phyloP scores from a whole-genome alignment of 1,140 invertebrate genomes.

The Geopemphigus sp. region DNA sequence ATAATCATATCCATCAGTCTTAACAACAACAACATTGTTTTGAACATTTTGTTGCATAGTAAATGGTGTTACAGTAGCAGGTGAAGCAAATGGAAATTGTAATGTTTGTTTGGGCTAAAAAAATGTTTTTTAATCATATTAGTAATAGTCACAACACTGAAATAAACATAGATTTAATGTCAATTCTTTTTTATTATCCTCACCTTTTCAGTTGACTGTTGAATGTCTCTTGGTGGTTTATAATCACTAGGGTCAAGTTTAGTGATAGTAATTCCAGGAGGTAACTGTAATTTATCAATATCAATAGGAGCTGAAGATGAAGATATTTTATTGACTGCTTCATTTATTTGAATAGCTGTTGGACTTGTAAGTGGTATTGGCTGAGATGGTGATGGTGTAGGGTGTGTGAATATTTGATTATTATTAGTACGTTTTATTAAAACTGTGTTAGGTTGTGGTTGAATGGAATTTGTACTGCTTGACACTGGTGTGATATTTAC shows the following conservation, averaged over 20 bases:
- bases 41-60: slow-evolving; percentile 35
- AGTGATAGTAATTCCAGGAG: slow-evolving; percentile 79
- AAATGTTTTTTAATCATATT: neutral
- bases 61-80: slow-evolving; percentile 16
- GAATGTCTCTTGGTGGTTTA: slow-evolving; percentile 54
- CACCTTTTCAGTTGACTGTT: slow-evolving; percentile 39
- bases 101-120: slow-evolving; percentile 26
- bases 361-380: slow-evolving; percentile 52
- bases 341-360: slow-evolving; percentile 54
- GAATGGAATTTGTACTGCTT: slow-evolving; percentile 11
- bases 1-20: slow-evolving; percentile 35
- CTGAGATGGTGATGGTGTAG: slow-evolving; percentile 24
- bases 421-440: slow-evolving; percentile 41
- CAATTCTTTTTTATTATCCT: neutral
- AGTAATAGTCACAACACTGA: too few relatives aligned
- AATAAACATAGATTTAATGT: neutral
- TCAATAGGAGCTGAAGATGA: slow-evolving; percentile 53
- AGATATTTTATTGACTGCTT: slow-evolving; percentile 53
- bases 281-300: slow-evolving; percentile 69
- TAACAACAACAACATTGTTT: slow-evolving; percentile 40
- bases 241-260: slow-evolving; percentile 65
- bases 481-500: slow-evolving; percentile 29
- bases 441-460: slow-evolving; percentile 24
- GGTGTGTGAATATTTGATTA: slow-evolving; percentile 38
- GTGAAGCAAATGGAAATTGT: slow-evolving; percentile 37